Evolutionary conservation across 2,888 invertebrate species (phyloP).

Genomic region (Drosophila colorata): DNA sequence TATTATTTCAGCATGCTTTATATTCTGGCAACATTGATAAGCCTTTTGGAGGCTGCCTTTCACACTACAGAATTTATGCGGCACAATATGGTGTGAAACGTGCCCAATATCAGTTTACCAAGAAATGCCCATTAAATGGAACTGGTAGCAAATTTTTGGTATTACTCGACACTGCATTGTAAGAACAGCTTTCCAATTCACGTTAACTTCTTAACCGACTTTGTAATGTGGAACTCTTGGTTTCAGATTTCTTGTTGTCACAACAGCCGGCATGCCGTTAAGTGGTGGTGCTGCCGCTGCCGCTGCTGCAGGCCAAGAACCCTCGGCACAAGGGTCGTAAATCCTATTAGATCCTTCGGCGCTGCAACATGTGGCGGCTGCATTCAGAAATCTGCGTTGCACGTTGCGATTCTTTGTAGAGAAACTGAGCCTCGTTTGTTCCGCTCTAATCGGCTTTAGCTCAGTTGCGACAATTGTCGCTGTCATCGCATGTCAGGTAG

Average conservation of each 20-base stretch:
- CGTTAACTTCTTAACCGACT: constrained; percentile 62
- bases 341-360: constrained; percentile 68
- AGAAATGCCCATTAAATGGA: constrained; percentile 31
- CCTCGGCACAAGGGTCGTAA: constrained; percentile 61
- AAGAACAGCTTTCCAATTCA: constrained; percentile 30
- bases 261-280: constrained; percentile 61
- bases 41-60: too few relatives aligned
- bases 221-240: constrained; percentile 32
- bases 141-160: constrained; percentile 32
- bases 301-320: neutral
- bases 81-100: constrained; percentile 12
- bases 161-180: constrained; percentile 25
- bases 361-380: constrained; percentile 65
- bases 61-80: too few relatives aligned
- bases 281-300: constrained; percentile 6
- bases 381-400: constrained; percentile 16
- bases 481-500: constrained; percentile 60
- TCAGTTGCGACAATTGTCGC: constrained; percentile 59
- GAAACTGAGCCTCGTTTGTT: constrained; percentile 24
- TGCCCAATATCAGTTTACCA: constrained; percentile 31
- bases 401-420: constrained; percentile 15
- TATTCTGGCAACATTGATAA: too few relatives aligned
- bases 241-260: constrained; percentile 73
- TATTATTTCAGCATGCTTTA: too few relatives aligned
- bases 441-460: constrained; percentile 64